phyloP scores from a whole-genome alignment of 1,140 invertebrate genomes.

The Odontomachus brunneus region DNA sequence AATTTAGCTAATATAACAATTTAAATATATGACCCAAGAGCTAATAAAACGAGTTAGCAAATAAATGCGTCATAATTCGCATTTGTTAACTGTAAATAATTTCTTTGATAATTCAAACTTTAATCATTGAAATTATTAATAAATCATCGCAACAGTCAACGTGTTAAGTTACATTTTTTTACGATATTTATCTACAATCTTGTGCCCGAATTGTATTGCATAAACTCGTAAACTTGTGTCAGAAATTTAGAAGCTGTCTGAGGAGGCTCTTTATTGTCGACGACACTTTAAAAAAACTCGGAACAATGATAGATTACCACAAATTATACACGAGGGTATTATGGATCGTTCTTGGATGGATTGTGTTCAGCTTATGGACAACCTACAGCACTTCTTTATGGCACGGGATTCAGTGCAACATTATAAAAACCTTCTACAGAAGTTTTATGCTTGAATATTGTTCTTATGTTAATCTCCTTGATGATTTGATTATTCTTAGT shows the following conservation, averaged over 20 bases:
- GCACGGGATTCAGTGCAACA: no score
- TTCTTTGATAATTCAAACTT: background rate
- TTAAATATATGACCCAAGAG: no score
- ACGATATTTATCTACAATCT: background rate
- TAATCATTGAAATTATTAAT: no score
- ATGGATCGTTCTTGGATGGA: slow-evolving; percentile 1
- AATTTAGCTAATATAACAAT: no score
- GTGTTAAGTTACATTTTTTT: background rate
- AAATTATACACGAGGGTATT: background rate
- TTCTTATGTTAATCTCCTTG: background rate
- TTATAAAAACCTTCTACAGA: background rate
- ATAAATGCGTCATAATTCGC: no score
- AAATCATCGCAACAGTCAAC: background rate
- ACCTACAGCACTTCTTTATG: no score
- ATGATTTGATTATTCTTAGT: background rate
- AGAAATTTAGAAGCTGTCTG: slow-evolving; percentile 23
- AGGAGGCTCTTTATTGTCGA: slow-evolving; percentile 26
- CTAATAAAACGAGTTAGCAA: no score
- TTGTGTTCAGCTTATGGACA: background rate
- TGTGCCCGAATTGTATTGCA: background rate
- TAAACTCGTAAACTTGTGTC: background rate
- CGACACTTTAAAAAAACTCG: slow-evolving; percentile 17
- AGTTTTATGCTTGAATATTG: background rate
- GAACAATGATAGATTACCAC: background rate
- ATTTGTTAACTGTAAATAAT: no score